Evolutionary conservation across 2,113 vertebrate genomes (phyloP), one percentile per base, ranked within the genome.

Genomic region (Heterotis niloticus): DNA sequence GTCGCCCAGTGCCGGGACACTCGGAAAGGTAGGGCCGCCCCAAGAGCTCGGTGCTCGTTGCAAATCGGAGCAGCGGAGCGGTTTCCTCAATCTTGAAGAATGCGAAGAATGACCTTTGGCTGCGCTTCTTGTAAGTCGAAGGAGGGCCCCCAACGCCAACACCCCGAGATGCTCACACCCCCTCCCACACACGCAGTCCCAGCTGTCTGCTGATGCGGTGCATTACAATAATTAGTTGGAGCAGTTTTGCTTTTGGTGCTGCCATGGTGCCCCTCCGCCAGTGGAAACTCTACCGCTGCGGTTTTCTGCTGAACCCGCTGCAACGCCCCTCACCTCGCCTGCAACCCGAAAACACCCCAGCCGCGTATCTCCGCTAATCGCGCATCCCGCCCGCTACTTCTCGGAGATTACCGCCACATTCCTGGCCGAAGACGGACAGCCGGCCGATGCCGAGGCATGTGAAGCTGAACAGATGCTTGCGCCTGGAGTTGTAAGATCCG

Each of bases 121-220:
- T 78, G 76, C 14, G 7, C 64, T 57, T 57, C n/a, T 29, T 23
- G 59, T 23, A 20, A 24, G 56, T 57, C 29, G 57, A 69, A 52
- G 52, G 28, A 28, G 52, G 59, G 23, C 29, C 23, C 65, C 10
- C 24, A 1, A 44, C 34, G 34, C 34, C 34, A 44, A 44, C 7
- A 44, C 34, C 34, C 34, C 7, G 34, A 44, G 7, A 44, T 7
- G 7, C 34, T 7, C 34, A 44, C 34, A 44, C 34, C 2, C 34
- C 34, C 34, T 4, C 34, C 34, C 34, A 44, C 34, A 44, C 34
- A 44, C 24, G 10, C 51, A 65, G 3, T 16, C 64, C 44, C 76
- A 44, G 71, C 71, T 57, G 71, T 67, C 26, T 75, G 64, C 78
- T 57, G 51, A 80, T 75, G 34, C 51, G 67, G 78, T 79, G 24